Evolutionary conservation across 2,888 invertebrate species (phyloP).

Genomic region (Drosophila setosimentum): DNA sequence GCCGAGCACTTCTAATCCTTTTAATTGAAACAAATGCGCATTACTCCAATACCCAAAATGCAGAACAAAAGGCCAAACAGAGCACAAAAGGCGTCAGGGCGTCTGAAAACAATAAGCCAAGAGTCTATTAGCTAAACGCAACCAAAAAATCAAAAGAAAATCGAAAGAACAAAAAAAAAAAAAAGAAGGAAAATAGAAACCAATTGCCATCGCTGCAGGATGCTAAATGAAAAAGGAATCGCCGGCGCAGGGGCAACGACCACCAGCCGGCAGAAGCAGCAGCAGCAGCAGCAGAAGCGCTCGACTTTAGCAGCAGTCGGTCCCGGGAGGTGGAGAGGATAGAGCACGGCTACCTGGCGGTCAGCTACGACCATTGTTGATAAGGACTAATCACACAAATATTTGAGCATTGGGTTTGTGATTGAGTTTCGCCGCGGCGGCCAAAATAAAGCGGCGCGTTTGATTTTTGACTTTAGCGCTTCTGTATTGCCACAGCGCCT

Average conservation of each 20-base stretch:
- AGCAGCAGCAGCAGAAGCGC: conserved; percentile 41
- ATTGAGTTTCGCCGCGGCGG: conserved; percentile 64
- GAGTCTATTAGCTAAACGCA: conserved; percentile 64
- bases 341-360: conserved; percentile 49
- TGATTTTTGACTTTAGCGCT: conserved; percentile 81
- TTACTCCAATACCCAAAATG: conserved; percentile 43
- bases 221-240: conserved; percentile 74
- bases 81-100: conserved; percentile 80
- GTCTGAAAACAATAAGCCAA: conserved; percentile 74
- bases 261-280: conserved; percentile 45
- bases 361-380: conserved; percentile 58
- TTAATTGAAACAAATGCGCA: conserved; percentile 79
- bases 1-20: conserved; percentile 63
- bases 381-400: conserved; percentile 84
- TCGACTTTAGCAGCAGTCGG: conserved; percentile 77
- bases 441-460: conserved; percentile 64
- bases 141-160: conserved; percentile 22
- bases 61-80: conserved; percentile 44
- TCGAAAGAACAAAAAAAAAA: conserved; percentile 19
- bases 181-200: conserved; percentile 56
- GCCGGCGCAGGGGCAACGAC: conserved; percentile 45
- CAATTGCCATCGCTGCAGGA: conserved; percentile 77
- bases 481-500: conserved; percentile 71
- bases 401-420: conserved; percentile 81
- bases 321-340: conserved; percentile 37